A percentile compares a stretch with the other conserved stretches of the same genome.
These are phyloP conservation scores for Aricia agestis DNA, from an alignment of 1,140 invertebrate genomes.

Conservation along the genomic window DNA sequence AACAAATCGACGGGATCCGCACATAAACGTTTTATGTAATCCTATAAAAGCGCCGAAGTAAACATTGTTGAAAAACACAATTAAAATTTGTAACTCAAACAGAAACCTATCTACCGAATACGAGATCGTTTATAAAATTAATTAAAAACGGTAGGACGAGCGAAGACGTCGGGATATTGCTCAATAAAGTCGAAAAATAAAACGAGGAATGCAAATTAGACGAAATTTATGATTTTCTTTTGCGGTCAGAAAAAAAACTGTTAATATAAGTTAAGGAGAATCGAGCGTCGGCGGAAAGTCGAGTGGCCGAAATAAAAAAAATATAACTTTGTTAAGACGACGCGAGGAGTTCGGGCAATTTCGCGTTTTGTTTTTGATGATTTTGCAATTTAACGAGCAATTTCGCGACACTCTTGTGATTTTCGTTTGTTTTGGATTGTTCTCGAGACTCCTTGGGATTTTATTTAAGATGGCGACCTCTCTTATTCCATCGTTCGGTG, in stretches of 20 bases:
- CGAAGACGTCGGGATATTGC: constrained; percentile 36
- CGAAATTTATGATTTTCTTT: constrained; percentile 63
- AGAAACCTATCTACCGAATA: neutral
- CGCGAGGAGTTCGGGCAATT: constrained; percentile 26
- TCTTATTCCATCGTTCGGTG: neutral
- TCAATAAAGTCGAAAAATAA: constrained; percentile 47
- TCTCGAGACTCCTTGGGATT: neutral
- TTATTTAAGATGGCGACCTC: neutral
- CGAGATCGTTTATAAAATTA: constrained; percentile 26
- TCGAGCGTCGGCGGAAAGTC: constrained; percentile 21
- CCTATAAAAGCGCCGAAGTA: neutral
- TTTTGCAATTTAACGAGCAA: constrained; percentile 10
- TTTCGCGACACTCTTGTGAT: constrained; percentile 9
- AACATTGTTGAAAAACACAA: neutral
- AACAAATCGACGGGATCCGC: too few species aligned
- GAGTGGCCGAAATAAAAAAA: constrained; percentile 34
- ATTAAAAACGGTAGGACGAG: constrained; percentile 34
- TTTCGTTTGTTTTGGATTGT: constrained; percentile 7
- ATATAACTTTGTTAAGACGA: constrained; percentile 29
- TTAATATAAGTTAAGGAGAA: constrained; percentile 45
- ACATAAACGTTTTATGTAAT: too few species aligned
- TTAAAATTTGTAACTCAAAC: constrained; percentile 13
- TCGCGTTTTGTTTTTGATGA: constrained; percentile 25
- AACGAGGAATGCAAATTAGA: constrained; percentile 61
- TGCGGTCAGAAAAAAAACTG: constrained; percentile 56